phyloP scores from a whole-genome alignment of 2,888 invertebrate species.

The Noctua pronuba region DNA sequence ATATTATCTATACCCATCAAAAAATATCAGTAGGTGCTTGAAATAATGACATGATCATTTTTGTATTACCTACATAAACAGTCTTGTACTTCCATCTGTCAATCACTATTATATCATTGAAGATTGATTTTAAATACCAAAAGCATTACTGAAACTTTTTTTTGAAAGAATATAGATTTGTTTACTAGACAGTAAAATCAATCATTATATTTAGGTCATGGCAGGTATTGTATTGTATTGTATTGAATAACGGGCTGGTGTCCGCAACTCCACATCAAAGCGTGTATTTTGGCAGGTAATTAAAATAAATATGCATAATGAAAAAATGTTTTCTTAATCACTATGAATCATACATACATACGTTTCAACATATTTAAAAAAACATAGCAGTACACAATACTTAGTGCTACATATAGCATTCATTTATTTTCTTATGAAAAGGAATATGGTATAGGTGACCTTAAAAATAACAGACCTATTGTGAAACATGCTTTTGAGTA shows the following conservation, averaged over 20 bases:
- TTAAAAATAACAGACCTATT: constrained; percentile 3
- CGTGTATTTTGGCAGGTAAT: too few relatives aligned
- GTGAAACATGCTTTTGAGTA: neutral
- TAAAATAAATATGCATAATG: neutral
- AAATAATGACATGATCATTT: constrained; percentile 21
- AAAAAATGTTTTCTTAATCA: neutral
- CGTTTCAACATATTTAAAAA: neutral
- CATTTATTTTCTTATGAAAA: neutral
- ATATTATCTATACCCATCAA: constrained; percentile 35
- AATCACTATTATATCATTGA: neutral
- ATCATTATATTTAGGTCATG: neutral
- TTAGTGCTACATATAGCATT: neutral
- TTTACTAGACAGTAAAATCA: neutral
- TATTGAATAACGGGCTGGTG: too few relatives aligned
- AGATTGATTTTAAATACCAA: neutral
- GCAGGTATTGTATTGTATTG: too few relatives aligned
- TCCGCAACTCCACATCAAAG: too few relatives aligned
- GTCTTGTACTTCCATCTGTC: neutral
- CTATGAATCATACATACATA: neutral
- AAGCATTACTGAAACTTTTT: neutral
- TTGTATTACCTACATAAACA: constrained; percentile 12
- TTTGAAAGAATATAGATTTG: neutral
- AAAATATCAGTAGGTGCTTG: constrained; percentile 18
- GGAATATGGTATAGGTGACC: neutral
- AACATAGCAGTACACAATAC: neutral